A percentile compares a stretch with the other conserved stretches of the same genome.
Conservation (phyloP, 2,888 invertebrate genomes). For the Drosophila stalkeri region DNA sequence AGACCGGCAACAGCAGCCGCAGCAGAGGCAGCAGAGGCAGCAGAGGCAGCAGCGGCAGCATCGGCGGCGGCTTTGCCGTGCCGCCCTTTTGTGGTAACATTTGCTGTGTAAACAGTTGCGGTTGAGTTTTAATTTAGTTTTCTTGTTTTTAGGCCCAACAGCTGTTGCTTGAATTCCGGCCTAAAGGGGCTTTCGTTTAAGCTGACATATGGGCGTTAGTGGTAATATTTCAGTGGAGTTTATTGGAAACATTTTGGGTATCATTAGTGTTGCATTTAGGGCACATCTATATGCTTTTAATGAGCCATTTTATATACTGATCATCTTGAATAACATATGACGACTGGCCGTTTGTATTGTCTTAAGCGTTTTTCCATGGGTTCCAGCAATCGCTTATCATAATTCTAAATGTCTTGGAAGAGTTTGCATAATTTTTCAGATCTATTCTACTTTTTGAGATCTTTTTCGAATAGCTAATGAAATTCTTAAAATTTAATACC, state of each 20-base stretch:
- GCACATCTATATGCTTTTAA: slow-evolving; percentile 35
- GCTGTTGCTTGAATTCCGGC: slow-evolving; percentile 53
- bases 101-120: slow-evolving; percentile 81
- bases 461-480: not conserved
- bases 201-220: slow-evolving; percentile 80
- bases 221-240: slow-evolving; percentile 75
- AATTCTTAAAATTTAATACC: no score
- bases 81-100: slow-evolving; percentile 76
- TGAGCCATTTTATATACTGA: slow-evolving; percentile 22
- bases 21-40: no score
- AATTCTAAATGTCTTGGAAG: not conserved
- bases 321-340: slow-evolving; percentile 9
- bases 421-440: not conserved
- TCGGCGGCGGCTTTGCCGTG: slow-evolving; percentile 36
- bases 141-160: slow-evolving; percentile 61
- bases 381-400: not conserved
- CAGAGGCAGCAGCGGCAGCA: slow-evolving; percentile 7
- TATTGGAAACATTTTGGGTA: slow-evolving; percentile 59
- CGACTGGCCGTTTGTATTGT: slow-evolving; percentile 1
- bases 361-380: not conserved
- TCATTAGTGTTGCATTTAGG: slow-evolving; percentile 50
- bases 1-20: not conserved
- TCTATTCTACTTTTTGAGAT: not conserved
- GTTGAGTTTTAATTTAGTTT: slow-evolving; percentile 78
- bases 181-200: slow-evolving; percentile 62